These are phyloP conservation scores for Karalla daura DNA, from an alignment of 2,797 vertebrate genomes.

Conservation along the genomic window DNA sequence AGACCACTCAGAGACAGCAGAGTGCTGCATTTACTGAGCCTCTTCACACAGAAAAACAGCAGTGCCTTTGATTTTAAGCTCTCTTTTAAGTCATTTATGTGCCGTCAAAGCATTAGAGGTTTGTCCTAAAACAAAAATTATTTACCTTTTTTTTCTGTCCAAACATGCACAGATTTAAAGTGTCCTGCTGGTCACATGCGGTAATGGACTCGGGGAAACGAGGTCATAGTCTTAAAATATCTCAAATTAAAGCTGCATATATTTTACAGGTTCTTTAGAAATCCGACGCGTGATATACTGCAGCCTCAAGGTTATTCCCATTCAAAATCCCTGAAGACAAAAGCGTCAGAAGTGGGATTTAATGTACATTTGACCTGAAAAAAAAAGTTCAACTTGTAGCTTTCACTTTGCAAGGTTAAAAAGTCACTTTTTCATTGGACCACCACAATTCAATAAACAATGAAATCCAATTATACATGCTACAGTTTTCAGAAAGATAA, in stretches of 20 bases:
- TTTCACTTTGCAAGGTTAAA: constrained; percentile 10
- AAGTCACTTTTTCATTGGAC: constrained; percentile 21
- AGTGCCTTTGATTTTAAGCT: constrained; percentile 17
- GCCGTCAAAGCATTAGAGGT: constrained; percentile 17
- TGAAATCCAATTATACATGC: constrained; percentile 61
- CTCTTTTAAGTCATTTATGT: constrained; percentile 26
- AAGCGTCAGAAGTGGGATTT: constrained; percentile 31
- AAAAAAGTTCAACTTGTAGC: constrained; percentile 1
- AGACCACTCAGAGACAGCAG: constrained; percentile 58
- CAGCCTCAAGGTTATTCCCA: constrained; percentile 42
- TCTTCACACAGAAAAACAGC: constrained; percentile 23
- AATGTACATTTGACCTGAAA: constrained; percentile 40
- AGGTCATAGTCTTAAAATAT: constrained; percentile 39
- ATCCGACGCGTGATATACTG: constrained; percentile 22
- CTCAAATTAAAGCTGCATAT: constrained; percentile 13
- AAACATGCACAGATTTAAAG: constrained; percentile 23
- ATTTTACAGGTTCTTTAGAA: constrained; percentile 22
- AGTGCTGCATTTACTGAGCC: constrained; percentile 51
- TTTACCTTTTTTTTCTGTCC: constrained; percentile 8
- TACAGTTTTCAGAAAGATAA: constrained; percentile 52
- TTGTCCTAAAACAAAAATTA: constrained; percentile 24
- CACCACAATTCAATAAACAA: constrained; percentile 46
- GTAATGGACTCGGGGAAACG: constrained; percentile 14
- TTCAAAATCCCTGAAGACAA: constrained; percentile 46
- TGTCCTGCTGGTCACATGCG: not conserved